Evolutionary conservation across 1,140 invertebrate species (phyloP).

Genomic region (Meteorus sp.): DNA sequence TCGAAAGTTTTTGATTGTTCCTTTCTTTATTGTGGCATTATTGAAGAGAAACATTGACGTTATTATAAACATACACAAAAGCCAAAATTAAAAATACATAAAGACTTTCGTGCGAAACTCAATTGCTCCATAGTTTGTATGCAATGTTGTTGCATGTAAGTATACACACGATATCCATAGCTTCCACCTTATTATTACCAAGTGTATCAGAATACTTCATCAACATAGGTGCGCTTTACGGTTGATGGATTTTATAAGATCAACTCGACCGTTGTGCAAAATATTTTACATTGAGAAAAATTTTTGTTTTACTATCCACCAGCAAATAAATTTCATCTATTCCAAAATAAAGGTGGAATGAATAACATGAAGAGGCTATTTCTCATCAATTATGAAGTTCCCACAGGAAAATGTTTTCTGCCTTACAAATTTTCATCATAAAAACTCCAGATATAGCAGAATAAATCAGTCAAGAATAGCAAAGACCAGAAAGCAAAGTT

Average conservation of each 20-base stretch:
- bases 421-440: too few species aligned
- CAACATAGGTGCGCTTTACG: conserved; percentile 41
- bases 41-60: conserved; percentile 13
- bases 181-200: conserved; percentile 1
- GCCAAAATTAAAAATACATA: too few species aligned
- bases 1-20: not conserved
- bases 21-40: not conserved
- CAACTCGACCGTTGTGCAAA: conserved; percentile 2
- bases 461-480: too few species aligned
- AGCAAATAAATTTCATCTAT: too few species aligned
- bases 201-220: conserved; percentile 45
- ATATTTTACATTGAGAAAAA: not conserved
- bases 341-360: too few species aligned
- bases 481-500: too few species aligned
- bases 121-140: conserved; percentile 6
- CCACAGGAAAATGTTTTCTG: too few species aligned
- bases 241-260: conserved; percentile 27
- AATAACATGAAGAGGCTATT: too few species aligned
- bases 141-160: conserved; percentile 18
- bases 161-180: conserved; percentile 6
- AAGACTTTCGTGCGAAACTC: conserved; percentile 17
- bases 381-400: too few species aligned
- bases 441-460: too few species aligned
- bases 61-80: conserved; percentile 7
- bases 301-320: not conserved